Percentiles rank a stretch among this genome's conserved stretches.
Conservation (phyloP, 2,888 invertebrate genomes). For the Artemia sinica region DNA sequence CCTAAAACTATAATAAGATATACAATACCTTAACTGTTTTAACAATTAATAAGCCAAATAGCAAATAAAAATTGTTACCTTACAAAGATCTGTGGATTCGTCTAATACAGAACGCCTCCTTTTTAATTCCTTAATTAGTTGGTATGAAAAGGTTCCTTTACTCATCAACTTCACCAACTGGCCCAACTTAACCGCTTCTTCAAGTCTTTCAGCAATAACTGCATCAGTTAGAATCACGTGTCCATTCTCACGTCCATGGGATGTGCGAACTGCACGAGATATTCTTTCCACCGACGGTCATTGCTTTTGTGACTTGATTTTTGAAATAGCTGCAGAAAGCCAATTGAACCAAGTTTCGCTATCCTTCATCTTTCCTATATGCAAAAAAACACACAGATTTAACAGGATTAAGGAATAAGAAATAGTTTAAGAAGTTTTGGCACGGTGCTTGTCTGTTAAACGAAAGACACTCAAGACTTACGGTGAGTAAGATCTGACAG, state of each 20-base stretch:
- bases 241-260: slow-evolving; percentile 40
- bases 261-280: slow-evolving; percentile 75
- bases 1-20: no score
- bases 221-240: slow-evolving; percentile 57
- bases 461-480: no score
- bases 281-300: slow-evolving; percentile 81
- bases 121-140: slow-evolving; percentile 10
- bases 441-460: no score
- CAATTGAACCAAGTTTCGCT: slow-evolving; percentile 51
- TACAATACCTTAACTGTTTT: no score
- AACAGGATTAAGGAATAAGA: no score
- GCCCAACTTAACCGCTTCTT: slow-evolving; percentile 66
- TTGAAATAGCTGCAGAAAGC: slow-evolving; percentile 78
- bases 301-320: slow-evolving; percentile 86
- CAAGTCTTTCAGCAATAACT: slow-evolving; percentile 66
- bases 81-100: slow-evolving; percentile 10
- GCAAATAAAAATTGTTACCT: background rate
- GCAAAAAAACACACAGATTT: no score
- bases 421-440: no score
- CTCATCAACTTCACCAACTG: slow-evolving; percentile 54
- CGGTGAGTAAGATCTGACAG: no score
- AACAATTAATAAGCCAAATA: no score
- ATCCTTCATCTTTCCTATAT: background rate
- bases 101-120: slow-evolving; percentile 24
- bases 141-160: background rate